phyloP scores from a whole-genome alignment of 2,797 vertebrate genomes.

The Syncerus caffer region DNA sequence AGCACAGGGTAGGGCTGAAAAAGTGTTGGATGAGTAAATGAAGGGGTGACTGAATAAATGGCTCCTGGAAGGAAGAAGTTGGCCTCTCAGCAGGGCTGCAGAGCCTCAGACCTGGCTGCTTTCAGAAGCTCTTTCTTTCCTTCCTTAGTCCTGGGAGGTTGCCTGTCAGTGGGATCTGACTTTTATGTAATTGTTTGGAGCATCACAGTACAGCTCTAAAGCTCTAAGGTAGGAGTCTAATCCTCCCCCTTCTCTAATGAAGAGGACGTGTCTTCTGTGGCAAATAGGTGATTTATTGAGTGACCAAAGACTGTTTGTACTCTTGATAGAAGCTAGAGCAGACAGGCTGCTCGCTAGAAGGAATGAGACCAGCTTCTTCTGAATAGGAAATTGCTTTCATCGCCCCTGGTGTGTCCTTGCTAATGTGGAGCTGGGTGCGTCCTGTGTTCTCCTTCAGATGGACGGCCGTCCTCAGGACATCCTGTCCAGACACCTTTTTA shows the following conservation, averaged over 20 bases:
- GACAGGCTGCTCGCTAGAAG: neutral
- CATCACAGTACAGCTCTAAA: neutral
- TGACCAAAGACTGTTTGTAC: neutral
- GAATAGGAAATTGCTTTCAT: constrained; percentile 55
- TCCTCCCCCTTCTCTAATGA: constrained; percentile 34
- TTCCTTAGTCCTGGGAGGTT: neutral
- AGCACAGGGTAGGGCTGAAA: neutral
- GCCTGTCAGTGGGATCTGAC: constrained; percentile 4
- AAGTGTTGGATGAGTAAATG: neutral
- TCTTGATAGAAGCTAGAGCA: neutral
- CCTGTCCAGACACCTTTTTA: constrained; percentile 15
- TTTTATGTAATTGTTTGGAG: constrained; percentile 35
- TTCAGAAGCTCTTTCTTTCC: constrained; percentile 34
- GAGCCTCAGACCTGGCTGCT: neutral
- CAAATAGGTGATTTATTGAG: constrained; percentile 9
- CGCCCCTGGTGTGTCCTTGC: neutral
- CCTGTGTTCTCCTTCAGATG: neutral
- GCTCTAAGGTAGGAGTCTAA: neutral
- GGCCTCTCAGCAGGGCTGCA: neutral
- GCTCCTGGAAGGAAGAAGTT: neutral
- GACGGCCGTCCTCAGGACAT: neutral
- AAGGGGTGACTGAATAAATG: neutral
- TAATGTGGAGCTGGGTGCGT: neutral
- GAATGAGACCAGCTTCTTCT: neutral
- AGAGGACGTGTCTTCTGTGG: constrained; percentile 18